phyloP scores from a whole-genome alignment of 2,888 invertebrate genomes.

The Chydorus sphaericus region DNA sequence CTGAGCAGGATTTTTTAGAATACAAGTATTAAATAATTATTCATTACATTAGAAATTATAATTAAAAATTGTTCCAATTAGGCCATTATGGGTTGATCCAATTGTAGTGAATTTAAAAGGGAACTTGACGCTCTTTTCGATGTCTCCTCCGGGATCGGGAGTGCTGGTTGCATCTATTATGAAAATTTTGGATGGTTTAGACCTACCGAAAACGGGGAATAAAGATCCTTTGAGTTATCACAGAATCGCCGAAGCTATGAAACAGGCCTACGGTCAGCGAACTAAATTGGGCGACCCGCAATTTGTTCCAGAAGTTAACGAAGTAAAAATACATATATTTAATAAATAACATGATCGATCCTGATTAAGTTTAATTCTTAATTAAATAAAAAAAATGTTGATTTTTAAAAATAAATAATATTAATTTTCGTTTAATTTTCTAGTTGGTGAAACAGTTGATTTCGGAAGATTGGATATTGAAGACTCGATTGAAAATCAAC shows the following conservation, averaged over 20 bases:
- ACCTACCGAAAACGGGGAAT: not conserved
- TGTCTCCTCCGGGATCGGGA: constrained; percentile 79
- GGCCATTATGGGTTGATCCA: constrained; percentile 47
- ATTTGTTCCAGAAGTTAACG: constrained; percentile 35
- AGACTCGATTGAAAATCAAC: constrained; percentile 43
- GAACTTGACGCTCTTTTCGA: constrained; percentile 53
- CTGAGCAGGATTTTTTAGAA: constrained; percentile 49
- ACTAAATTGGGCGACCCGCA: constrained; percentile 68
- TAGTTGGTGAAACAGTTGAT: constrained; percentile 51
- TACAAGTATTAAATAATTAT: constrained; percentile 11
- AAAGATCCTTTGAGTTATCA: constrained; percentile 48
- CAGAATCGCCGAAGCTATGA: constrained; percentile 72
- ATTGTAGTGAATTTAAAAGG: constrained; percentile 40
- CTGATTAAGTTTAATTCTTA: not conserved
- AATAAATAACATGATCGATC: too few species aligned
- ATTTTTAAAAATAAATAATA: too few species aligned
- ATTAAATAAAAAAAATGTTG: too few species aligned
- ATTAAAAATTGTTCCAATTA: constrained; percentile 23
- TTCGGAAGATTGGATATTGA: constrained; percentile 41
- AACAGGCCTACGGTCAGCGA: constrained; percentile 76
- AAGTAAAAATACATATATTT: not conserved
- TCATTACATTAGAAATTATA: not conserved
- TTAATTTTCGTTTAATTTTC: too few species aligned
- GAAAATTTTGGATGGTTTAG: constrained; percentile 43
- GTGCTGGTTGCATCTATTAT: constrained; percentile 62